Conservation (phyloP, 2,113 vertebrate genomes). For the Agelaius tricolor region DNA sequence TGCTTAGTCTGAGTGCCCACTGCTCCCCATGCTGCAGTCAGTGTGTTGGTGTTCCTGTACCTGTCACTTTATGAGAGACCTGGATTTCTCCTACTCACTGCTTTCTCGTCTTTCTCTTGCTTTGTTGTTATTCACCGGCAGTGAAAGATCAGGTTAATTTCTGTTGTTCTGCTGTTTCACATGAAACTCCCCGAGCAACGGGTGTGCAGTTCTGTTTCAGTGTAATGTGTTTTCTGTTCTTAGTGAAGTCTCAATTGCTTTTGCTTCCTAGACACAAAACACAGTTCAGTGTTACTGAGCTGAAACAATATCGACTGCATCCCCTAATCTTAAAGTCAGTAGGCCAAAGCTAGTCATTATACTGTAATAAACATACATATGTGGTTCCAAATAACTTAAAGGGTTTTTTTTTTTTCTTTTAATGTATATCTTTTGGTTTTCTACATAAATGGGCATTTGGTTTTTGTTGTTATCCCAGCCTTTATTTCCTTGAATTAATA, state of each 20-base stretch:
- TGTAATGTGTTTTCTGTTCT: not conserved
- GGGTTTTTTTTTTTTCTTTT: not conserved
- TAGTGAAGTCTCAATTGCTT: not conserved
- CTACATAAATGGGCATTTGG: not conserved
- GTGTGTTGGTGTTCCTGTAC: not conserved
- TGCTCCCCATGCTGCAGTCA: not conserved
- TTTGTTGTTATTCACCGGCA: fast-evolving
- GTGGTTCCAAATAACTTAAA: not conserved
- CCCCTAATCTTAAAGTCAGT: not conserved
- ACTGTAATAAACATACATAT: not conserved
- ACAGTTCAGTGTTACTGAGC: not conserved
- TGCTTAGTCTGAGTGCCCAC: not conserved
- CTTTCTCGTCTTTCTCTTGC: not conserved
- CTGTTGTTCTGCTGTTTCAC: not conserved
- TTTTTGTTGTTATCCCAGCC: not conserved
- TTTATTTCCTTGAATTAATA: not conserved
- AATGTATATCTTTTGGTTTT: not conserved
- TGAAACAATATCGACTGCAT: not conserved
- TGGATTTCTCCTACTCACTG: not conserved
- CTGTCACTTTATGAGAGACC: not conserved
- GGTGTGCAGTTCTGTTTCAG: not conserved
- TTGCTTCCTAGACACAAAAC: not conserved
- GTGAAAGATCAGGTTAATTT: not conserved
- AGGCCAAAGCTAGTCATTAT: not conserved
- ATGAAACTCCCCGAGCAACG: not conserved